Conservation (phyloP, 2,888 invertebrate genomes). For the Drepanosiphum platanoidis region DNA sequence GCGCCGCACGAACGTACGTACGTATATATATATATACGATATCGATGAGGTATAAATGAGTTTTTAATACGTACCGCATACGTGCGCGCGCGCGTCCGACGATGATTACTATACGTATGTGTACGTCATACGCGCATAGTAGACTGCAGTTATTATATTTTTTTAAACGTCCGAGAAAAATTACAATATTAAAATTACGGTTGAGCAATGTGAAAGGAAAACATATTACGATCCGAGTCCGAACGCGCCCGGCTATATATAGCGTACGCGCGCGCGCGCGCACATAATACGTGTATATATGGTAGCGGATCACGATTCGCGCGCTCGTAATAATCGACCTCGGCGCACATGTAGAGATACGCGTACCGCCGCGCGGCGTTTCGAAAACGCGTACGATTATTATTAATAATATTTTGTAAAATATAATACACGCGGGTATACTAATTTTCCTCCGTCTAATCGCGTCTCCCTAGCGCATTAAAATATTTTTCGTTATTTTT, state of each 20-base stretch:
- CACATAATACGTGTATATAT: not conserved
- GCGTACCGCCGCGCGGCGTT: not conserved
- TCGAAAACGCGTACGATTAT: not conserved
- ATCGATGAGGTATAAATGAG: too few species aligned
- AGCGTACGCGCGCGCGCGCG: not conserved
- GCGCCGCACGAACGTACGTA: too few species aligned
- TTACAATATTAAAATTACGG: not conserved
- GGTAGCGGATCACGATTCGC: not conserved
- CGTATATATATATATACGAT: too few species aligned
- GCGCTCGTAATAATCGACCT: not conserved
- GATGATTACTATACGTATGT: not conserved
- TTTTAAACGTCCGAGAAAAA: slow-evolving; percentile 5
- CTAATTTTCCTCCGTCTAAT: not conserved
- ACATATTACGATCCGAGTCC: not conserved
- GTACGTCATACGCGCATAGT: too few species aligned
- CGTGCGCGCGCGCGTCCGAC: not conserved
- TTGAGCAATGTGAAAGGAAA: slow-evolving; percentile 49
- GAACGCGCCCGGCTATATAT: too few species aligned
- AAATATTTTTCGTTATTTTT: too few species aligned
- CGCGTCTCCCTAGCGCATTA: not conserved
- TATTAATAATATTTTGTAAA: not conserved
- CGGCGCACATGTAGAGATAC: not conserved
- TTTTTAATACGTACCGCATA: too few species aligned
- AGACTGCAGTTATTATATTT: too few species aligned
- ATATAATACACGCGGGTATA: too few species aligned